Base-by-base conservation (phyloP, 2,797 vertebrate genomes). In the Fistularia tabacaria region DNA sequence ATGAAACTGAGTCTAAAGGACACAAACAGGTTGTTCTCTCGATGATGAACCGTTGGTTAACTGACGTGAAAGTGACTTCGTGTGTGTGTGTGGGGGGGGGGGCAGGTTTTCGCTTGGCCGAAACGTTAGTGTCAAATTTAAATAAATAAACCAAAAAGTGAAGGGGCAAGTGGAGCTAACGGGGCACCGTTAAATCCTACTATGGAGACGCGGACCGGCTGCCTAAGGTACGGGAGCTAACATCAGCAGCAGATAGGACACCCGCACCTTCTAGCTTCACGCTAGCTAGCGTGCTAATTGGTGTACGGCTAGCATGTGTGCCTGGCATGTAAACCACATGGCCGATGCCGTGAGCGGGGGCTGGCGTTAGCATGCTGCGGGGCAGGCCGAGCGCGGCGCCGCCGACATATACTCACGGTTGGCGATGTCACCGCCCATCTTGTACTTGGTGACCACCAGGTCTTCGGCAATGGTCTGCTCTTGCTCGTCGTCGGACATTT, bases 391-490 rank as follows among this genome's bases (percentile, higher is more conserved):
- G 10, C 36, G n/a, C 9, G 13, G 10, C 11, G 45, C 40, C 43
- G 0, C 13, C 47, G 12, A 8, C 7, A 39, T 41, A 1, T 54
- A 92, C 93, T 93, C 74, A 94, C 93, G 91, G 79, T 93, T 94
- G 66, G 93, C 92, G 77, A 93, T 94, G 85, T 94, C 93, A 71
- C 93, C 93, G 49, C 92, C 92, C 93, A 94, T 94, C 84, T 94
- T 95, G 85, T 95, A 94, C 88, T 94, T 95, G 87, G 93, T 95
- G 83, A 94, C 92, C 73, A 95, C 93, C 85, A 91, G 77, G 68
- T 94, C 94, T 76, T 95, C 93, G 39, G 94, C 93, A 73, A 95
- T 91, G 54, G 94, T 94, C 84, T 93, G 92, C 73, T 94, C 94
- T 52, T 92, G 91, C 74, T 95, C 94, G 12, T 94, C 93, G 85